These are phyloP conservation scores for Opisthograptis luteolata DNA, from an alignment of 2,888 invertebrate genomes.

Conservation along the genomic window DNA sequence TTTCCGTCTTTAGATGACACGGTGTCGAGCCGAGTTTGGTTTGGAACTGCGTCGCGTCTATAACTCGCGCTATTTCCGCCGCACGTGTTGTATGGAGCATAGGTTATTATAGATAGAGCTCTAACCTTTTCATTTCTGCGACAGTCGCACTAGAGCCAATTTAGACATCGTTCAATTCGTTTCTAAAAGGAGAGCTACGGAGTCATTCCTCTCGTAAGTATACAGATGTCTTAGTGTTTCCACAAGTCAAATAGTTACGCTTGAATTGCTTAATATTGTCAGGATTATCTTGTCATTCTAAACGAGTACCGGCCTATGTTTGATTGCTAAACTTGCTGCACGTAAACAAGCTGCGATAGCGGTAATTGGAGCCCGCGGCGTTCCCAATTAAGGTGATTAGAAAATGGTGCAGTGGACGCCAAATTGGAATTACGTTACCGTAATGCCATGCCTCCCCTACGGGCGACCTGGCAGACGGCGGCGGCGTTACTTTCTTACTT, in stretches of 20 bases:
- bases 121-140: conserved; percentile 47
- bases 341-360: conserved; percentile 52
- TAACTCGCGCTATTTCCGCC: conserved; percentile 50
- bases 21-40: neutral
- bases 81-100: conserved; percentile 42
- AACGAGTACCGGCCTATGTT: conserved; percentile 47
- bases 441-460: conserved; percentile 45
- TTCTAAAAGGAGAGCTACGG: conserved; percentile 38
- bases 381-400: conserved; percentile 67
- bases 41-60: conserved; percentile 29
- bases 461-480: conserved; percentile 49
- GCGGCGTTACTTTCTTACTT: conserved; percentile 12
- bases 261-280: conserved; percentile 37
- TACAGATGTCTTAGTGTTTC: conserved; percentile 29
- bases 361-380: conserved; percentile 58
- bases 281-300: conserved; percentile 45
- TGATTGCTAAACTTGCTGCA: conserved; percentile 41
- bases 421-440: conserved; percentile 63
- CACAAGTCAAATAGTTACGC: conserved; percentile 39
- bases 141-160: conserved; percentile 54
- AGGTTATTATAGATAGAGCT: too few species aligned
- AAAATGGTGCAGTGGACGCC: conserved; percentile 54
- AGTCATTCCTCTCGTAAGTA: conserved; percentile 1
- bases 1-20: conserved; percentile 18
- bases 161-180: conserved; percentile 55